Percentiles rank a stretch among this genome's conserved stretches.
Conservation (phyloP, 2,797 vertebrate genomes). For the Cryptoblepharus egeriae region DNA sequence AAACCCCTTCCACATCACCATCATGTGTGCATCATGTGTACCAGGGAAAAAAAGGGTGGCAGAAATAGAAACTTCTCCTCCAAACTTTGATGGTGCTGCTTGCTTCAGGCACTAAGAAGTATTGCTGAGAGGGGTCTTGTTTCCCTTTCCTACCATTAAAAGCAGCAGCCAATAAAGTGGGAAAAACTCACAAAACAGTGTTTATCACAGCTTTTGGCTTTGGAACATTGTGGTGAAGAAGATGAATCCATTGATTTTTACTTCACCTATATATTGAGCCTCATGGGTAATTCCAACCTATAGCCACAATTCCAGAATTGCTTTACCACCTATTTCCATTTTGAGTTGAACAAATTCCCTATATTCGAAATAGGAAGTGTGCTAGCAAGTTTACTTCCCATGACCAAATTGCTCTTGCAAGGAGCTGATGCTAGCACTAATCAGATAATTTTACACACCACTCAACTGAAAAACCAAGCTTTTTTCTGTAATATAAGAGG, state of each 20-base stretch:
- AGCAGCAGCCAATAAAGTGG: background rate
- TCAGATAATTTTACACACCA: slow-evolving; percentile 6
- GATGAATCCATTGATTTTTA: background rate
- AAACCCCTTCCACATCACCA: too few species aligned
- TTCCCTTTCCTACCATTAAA: background rate
- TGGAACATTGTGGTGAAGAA: background rate
- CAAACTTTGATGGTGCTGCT: too few species aligned
- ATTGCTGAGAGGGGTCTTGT: too few species aligned
- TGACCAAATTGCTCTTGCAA: background rate
- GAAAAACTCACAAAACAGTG: background rate
- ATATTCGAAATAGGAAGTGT: background rate
- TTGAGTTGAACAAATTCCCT: background rate
- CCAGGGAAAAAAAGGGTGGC: too few species aligned
- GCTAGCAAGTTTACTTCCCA: background rate
- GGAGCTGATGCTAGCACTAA: slow-evolving; percentile 5
- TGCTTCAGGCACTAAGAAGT: too few species aligned
- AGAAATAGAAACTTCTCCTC: too few species aligned
- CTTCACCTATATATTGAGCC: background rate
- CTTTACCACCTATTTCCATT: background rate
- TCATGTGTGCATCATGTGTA: too few species aligned
- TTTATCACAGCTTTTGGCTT: background rate
- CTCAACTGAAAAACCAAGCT: background rate
- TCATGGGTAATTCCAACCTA: background rate
- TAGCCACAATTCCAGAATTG: background rate
- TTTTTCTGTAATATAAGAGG: background rate